A percentile compares a stretch with the other conserved stretches of the same genome.
phyloP scores from a whole-genome alignment of 2,797 vertebrate species.

The Rhinophrynus dorsalis region DNA sequence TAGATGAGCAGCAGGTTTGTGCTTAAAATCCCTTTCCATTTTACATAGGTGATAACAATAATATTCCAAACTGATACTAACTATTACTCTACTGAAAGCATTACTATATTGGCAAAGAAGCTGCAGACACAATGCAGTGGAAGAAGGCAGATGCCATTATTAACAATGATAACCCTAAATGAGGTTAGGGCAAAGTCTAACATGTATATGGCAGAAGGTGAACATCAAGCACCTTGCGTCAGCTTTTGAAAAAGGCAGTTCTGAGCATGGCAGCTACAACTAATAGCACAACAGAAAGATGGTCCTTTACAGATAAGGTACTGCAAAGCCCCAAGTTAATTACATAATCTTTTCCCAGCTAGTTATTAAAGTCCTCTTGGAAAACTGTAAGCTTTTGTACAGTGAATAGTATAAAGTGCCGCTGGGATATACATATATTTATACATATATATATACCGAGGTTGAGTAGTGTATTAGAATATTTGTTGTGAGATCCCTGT shows the following conservation, averaged over 20 bases:
- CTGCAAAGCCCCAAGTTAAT: slow-evolving; percentile 77
- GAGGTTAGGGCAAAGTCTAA: slow-evolving; percentile 80
- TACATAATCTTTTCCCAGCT: slow-evolving; percentile 77
- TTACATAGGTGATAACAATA: slow-evolving; percentile 90
- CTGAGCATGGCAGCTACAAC: slow-evolving; percentile 90
- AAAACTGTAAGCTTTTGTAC: slow-evolving; percentile 89
- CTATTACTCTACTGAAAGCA: slow-evolving; percentile 98
- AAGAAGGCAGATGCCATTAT: slow-evolving; percentile 87
- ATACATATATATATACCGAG: slow-evolving; percentile 86
- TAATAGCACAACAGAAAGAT: slow-evolving; percentile 83
- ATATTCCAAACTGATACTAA: slow-evolving; percentile 94
- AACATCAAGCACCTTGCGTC: slow-evolving; percentile 89
- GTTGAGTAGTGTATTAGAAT: slow-evolving; percentile 80
- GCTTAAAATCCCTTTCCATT: slow-evolving; percentile 96
- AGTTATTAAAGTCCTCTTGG: slow-evolving; percentile 74
- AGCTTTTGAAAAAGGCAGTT: slow-evolving; percentile 89
- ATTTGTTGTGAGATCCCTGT: slow-evolving; percentile 91
- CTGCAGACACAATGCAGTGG: slow-evolving; percentile 95
- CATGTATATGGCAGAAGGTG: slow-evolving; percentile 85
- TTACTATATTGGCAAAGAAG: slow-evolving; percentile 97
- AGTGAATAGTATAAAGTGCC: slow-evolving; percentile 99
- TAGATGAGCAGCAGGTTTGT: slow-evolving; percentile 97
- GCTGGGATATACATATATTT: slow-evolving; percentile 87
- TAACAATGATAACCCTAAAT: slow-evolving; percentile 82
- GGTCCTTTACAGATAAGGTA: slow-evolving; percentile 72